A percentile compares a stretch with the other conserved stretches of the same genome.
Conservation (phyloP, 1,140 invertebrate species). For the Drosophila carrolli region DNA sequence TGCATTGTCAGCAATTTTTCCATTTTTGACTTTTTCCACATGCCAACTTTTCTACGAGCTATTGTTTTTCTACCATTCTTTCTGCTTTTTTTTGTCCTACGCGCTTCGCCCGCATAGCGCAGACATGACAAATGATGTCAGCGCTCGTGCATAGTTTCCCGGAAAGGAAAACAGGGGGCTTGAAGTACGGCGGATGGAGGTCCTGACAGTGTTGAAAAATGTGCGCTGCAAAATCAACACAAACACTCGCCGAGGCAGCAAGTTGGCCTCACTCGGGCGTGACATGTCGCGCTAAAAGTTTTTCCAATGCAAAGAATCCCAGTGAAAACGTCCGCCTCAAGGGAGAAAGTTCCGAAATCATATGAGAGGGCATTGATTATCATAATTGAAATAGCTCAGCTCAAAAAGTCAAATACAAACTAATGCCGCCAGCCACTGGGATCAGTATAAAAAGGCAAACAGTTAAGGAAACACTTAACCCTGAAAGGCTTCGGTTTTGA, state of each 20-base stretch:
- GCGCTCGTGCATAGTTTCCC: slow-evolving; percentile 57
- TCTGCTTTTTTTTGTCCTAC: slow-evolving; percentile 10
- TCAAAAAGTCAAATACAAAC: slow-evolving; percentile 39
- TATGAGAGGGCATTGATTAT: slow-evolving; percentile 60
- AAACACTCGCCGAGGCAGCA: slow-evolving; percentile 43
- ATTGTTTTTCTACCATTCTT: slow-evolving; percentile 61
- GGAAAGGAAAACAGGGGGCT: slow-evolving; percentile 28
- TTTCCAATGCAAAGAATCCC: slow-evolving; percentile 42
- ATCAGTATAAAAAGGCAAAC: slow-evolving; percentile 8
- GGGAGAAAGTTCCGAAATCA: slow-evolving; percentile 34
- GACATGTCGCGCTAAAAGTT: slow-evolving; percentile 56
- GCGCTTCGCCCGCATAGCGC: slow-evolving; percentile 27
- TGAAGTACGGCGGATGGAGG: slow-evolving; percentile 1
- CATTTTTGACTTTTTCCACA: slow-evolving; percentile 66
- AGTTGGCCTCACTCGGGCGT: slow-evolving; percentile 43
- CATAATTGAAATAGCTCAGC: slow-evolving; percentile 54
- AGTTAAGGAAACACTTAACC: slow-evolving; percentile 10
- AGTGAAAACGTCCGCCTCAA: slow-evolving; percentile 28
- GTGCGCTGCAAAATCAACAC: slow-evolving; percentile 54
- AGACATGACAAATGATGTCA: slow-evolving; percentile 78
- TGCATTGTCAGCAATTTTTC: slow-evolving; percentile 73
- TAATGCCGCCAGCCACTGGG: neutral
- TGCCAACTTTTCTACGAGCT: slow-evolving; percentile 69
- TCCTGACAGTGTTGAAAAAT: slow-evolving; percentile 60
- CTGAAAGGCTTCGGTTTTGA: neutral